A percentile compares a stretch with the other conserved stretches of the same genome.
phyloP scores from a whole-genome alignment of 2,113 vertebrate genomes.

The Ptyas mucosa region DNA sequence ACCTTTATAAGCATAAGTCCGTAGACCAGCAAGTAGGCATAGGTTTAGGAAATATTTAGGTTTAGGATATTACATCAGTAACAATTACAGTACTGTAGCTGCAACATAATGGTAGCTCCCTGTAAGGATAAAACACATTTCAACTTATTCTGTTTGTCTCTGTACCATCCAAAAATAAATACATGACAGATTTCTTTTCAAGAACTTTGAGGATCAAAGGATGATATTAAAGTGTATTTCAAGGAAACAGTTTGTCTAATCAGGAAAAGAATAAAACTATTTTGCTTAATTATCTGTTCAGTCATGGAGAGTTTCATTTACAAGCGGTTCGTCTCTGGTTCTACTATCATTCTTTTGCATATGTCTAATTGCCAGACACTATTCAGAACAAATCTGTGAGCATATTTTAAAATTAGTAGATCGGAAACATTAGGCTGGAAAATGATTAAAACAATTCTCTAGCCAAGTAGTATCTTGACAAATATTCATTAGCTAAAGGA shows the following conservation, averaged over 20 bases:
- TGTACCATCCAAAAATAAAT: not conserved
- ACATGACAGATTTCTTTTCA: not conserved
- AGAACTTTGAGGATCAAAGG: not conserved
- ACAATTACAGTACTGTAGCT: not conserved
- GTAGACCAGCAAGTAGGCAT: not conserved
- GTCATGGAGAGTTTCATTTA: not conserved
- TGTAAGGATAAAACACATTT: not conserved
- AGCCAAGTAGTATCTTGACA: rapidly evolving
- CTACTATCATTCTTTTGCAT: not conserved
- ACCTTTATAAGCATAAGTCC: not conserved
- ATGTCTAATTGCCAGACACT: not conserved
- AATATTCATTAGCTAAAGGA: not conserved
- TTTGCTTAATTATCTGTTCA: not conserved
- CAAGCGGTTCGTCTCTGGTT: not conserved
- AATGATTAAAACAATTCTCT: not conserved
- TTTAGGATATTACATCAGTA: not conserved
- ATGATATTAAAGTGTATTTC: not conserved
- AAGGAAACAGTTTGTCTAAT: not conserved
- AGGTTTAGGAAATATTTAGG: not conserved
- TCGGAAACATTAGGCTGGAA: not conserved
- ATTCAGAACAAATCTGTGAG: not conserved
- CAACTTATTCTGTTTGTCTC: not conserved
- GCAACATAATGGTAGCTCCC: not conserved
- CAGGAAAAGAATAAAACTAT: not conserved
- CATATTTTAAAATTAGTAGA: not conserved